phyloP scores from a whole-genome alignment of 1,140 invertebrate genomes.

The Cephus cinctus region DNA sequence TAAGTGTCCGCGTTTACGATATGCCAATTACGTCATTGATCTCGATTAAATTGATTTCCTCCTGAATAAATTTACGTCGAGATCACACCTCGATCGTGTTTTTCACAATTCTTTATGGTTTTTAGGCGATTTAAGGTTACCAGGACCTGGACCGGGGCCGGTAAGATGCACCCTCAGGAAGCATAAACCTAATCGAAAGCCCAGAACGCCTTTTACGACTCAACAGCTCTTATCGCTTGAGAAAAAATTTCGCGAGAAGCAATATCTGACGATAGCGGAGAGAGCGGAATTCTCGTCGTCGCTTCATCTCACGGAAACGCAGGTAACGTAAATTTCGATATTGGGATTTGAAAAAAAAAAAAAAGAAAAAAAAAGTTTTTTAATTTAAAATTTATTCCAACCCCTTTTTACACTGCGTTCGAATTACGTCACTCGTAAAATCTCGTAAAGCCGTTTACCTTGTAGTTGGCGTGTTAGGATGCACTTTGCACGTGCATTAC shows the following conservation, averaged over 20 bases:
- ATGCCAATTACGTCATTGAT: too few species aligned
- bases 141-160: constrained; percentile 41
- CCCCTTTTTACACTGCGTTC: too few species aligned
- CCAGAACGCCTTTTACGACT: constrained; percentile 93
- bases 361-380: neutral
- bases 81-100: too few species aligned
- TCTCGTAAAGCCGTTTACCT: constrained; percentile 14
- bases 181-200: constrained; percentile 94
- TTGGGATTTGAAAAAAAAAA: neutral
- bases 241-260: constrained; percentile 94
- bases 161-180: constrained; percentile 43
- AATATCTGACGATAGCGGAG: constrained; percentile 95
- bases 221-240: constrained; percentile 91
- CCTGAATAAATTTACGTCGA: too few species aligned
- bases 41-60: too few species aligned
- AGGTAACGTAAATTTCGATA: constrained; percentile 56
- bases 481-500: constrained; percentile 23
- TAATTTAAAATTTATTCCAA: too few species aligned
- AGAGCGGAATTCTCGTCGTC: constrained; percentile 94
- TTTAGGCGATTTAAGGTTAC: constrained; percentile 44
- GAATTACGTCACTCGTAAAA: too few species aligned
- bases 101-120: too few species aligned
- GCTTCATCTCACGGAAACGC: constrained; percentile 92
- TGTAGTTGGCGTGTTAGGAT: constrained; percentile 22
- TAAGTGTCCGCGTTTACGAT: too few species aligned